phyloP scores from a whole-genome alignment of 2,113 vertebrate species.

The Onychostruthus taczanowskii region DNA sequence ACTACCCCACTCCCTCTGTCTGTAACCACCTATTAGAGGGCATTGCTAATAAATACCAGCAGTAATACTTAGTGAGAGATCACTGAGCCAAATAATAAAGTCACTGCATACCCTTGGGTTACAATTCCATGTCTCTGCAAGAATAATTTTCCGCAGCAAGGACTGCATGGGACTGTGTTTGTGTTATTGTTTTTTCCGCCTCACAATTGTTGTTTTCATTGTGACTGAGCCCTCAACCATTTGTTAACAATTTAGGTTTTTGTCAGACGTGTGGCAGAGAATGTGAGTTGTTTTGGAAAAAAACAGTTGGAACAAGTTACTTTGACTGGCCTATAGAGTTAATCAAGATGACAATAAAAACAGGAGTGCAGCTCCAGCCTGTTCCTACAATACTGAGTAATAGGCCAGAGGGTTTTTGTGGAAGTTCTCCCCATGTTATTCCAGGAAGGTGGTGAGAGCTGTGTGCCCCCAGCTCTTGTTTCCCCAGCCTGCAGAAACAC shows the following conservation, averaged over 20 bases:
- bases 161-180: neutral
- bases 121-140: neutral
- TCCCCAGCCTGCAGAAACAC: neutral
- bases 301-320: constrained; percentile 21
- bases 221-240: neutral
- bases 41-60: neutral
- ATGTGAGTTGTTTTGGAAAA: constrained; percentile 30
- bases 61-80: neutral
- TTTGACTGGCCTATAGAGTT: constrained; percentile 14
- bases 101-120: neutral
- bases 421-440: neutral
- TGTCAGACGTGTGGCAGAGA: constrained; percentile 3
- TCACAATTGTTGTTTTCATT: neutral
- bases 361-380: neutral
- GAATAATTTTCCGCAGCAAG: neutral
- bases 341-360: constrained; percentile 5
- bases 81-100: neutral
- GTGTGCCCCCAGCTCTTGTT: neutral
- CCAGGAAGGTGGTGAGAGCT: neutral
- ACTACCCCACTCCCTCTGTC: neutral
- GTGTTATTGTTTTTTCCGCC: neutral
- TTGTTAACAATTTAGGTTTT: constrained; percentile 34
- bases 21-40: neutral
- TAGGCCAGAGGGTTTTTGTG: neutral
- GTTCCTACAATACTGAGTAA: neutral